phyloP scores from a whole-genome alignment of 2,113 vertebrate genomes.

The Petrocephalus zakoni region DNA sequence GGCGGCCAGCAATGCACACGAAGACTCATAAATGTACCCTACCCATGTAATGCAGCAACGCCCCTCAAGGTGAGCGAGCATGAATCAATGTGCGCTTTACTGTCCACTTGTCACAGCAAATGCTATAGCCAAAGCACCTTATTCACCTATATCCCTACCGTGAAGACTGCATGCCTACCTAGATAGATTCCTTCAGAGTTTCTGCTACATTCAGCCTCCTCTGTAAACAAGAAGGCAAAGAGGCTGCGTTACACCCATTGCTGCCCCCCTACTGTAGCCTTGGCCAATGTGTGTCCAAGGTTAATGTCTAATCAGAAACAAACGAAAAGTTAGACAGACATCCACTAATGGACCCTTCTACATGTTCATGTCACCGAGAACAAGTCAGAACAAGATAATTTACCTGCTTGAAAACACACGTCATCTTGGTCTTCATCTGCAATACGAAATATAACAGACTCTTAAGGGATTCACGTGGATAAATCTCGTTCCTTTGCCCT shows the following conservation, averaged over 20 bases:
- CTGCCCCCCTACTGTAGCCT: not conserved
- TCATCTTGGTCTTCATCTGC: constrained; percentile 84
- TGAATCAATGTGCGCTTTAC: not conserved
- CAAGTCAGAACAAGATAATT: constrained; percentile 1
- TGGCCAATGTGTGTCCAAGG: not conserved
- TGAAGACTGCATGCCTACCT: constrained; percentile 55
- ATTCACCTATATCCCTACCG: not conserved
- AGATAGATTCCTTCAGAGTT: constrained; percentile 70
- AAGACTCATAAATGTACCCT: too few species aligned
- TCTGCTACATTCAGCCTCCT: constrained; percentile 77
- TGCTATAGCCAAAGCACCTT: not conserved
- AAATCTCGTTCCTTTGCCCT: not conserved
- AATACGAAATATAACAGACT: constrained; percentile 25
- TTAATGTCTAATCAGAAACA: not conserved
- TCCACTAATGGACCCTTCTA: not conserved
- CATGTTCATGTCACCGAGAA: not conserved
- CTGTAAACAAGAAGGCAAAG: constrained; percentile 51
- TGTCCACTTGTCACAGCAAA: not conserved
- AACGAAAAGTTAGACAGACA: not conserved
- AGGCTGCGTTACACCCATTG: not conserved
- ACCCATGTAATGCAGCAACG: not conserved
- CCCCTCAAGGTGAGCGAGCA: not conserved
- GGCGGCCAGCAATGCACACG: not conserved
- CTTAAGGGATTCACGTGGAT: not conserved
- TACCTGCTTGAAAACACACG: constrained; percentile 88